Evolutionary conservation across 1,140 invertebrate species (phyloP).

Genomic region (Magallana angulata): DNA sequence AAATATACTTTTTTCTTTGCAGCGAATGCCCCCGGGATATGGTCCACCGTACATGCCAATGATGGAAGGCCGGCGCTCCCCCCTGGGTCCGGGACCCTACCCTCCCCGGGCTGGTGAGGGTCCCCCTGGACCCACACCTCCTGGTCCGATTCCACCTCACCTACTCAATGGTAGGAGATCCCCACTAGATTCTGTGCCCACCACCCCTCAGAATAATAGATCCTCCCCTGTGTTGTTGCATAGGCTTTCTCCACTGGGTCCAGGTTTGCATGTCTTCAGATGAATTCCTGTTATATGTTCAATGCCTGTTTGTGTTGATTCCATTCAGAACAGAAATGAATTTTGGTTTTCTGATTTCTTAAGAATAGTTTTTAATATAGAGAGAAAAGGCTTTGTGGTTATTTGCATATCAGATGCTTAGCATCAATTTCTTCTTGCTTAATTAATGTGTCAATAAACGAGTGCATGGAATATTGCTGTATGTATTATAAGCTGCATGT

Average conservation of each 20-base stretch:
- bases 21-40: constrained; percentile 52
- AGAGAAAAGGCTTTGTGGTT: no score
- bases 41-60: constrained; percentile 22
- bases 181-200: constrained; percentile 40
- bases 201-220: constrained; percentile 42
- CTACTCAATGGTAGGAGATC: constrained; percentile 53
- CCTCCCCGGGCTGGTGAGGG: background rate
- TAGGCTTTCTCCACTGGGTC: constrained; percentile 42
- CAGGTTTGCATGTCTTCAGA: constrained; percentile 5
- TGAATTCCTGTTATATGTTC: background rate
- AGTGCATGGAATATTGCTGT: no score
- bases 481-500: no score
- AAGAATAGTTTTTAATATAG: no score
- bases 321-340: no score
- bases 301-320: background rate
- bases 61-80: constrained; percentile 42
- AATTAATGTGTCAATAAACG: no score
- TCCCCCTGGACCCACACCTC: constrained; percentile 42
- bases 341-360: no score
- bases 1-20: background rate
- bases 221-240: constrained; percentile 50
- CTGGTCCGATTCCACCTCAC: constrained; percentile 51
- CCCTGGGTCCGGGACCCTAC: background rate
- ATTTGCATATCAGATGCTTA: no score
- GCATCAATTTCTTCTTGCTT: no score